A percentile compares a stretch with the other conserved stretches of the same genome.
Conservation (phyloP, 2,888 invertebrate genomes). For the Drosophila neoperkinsi region DNA sequence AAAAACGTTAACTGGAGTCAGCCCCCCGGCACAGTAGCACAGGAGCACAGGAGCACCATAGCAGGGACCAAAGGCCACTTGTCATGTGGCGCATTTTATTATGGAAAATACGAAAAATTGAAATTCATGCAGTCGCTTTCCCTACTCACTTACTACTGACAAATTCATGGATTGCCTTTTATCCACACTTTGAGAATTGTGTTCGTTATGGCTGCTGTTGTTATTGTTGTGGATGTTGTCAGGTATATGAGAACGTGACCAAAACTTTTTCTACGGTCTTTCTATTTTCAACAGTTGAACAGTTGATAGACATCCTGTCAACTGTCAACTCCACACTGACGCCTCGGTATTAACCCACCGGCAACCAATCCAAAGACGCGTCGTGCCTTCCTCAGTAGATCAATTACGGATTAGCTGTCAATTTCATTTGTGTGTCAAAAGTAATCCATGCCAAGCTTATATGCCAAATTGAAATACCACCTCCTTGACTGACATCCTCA, state of each 20-base stretch:
- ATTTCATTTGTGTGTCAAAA: conserved; percentile 61
- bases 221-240: background rate
- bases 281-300: conserved; percentile 41
- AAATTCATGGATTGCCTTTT: conserved; percentile 49
- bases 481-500: conserved; percentile 6
- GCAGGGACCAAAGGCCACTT: conserved; percentile 33
- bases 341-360: conserved; percentile 1
- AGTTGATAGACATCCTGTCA: conserved; percentile 60
- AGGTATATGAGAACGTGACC: conserved; percentile 40
- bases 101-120: conserved; percentile 50
- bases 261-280: conserved; percentile 25
- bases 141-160: conserved; percentile 55
- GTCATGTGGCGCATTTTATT: conserved; percentile 48
- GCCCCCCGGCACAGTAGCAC: background rate
- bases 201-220: conserved; percentile 4
- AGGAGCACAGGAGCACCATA: background rate
- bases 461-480: conserved; percentile 55
- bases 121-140: conserved; percentile 63
- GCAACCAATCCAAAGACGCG: background rate
- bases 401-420: conserved; percentile 79
- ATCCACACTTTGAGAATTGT: conserved; percentile 9
- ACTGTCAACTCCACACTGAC: conserved; percentile 37
- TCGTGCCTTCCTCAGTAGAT: conserved; percentile 45
- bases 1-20: conserved; percentile 6
- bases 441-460: conserved; percentile 58